Evolutionary conservation across 1,140 invertebrate species (phyloP).

Genomic region (Drosophila navojoa): DNA sequence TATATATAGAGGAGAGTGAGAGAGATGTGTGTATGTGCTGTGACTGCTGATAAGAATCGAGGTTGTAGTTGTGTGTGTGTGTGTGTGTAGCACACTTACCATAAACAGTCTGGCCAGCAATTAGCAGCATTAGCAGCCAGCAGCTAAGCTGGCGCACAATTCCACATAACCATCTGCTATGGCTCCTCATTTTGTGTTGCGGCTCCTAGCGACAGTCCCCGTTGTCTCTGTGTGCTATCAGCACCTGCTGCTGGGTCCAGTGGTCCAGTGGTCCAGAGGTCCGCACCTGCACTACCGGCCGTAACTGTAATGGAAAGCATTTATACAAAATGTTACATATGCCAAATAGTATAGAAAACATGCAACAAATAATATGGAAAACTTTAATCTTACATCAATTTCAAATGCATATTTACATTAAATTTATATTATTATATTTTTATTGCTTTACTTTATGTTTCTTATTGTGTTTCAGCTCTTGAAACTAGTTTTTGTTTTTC

Average conservation of each 20-base stretch:
- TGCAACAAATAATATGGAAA: no score
- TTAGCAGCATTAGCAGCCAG: conserved; percentile 70
- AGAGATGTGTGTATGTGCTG: conserved; percentile 5
- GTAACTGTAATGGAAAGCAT: conserved; percentile 7
- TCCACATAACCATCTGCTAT: conserved; percentile 23
- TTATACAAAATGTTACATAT: conserved; percentile 1
- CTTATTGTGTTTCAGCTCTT: no score
- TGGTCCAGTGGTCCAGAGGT: background rate
- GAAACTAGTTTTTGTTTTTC: no score
- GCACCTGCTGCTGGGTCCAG: background rate
- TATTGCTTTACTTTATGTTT: no score
- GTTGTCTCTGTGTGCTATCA: conserved; percentile 5
- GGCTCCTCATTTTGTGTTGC: conserved; percentile 28
- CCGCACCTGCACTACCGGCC: background rate
- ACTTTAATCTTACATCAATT: no score
- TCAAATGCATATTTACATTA: no score
- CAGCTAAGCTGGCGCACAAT: conserved; percentile 42
- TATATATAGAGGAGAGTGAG: background rate
- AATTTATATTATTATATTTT: no score
- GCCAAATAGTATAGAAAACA: background rate
- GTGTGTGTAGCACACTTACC: conserved; percentile 55
- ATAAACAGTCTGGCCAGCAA: conserved; percentile 76
- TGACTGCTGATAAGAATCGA: conserved; percentile 39
- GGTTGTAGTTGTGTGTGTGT: conserved; percentile 11
- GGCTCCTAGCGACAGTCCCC: conserved; percentile 5